Percentiles rank a stretch among this genome's conserved stretches.
These are phyloP conservation scores for Pseudomyrmex flavicornis DNA, from an alignment of 1,140 invertebrate genomes.

Conservation along the genomic window DNA sequence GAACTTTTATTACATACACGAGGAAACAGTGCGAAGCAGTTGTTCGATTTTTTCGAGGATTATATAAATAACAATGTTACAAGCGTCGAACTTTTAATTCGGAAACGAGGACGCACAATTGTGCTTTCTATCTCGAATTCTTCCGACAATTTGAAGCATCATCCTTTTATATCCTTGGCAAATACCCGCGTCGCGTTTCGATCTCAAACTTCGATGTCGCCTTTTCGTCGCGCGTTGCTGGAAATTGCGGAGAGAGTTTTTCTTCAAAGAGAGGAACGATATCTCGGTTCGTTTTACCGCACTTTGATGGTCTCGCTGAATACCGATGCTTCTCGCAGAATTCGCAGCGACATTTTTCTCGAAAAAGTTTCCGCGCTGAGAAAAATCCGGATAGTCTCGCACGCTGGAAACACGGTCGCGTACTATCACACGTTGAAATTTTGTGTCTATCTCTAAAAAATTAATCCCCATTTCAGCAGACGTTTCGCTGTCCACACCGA, in stretches of 20 bases:
- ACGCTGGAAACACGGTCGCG: no score
- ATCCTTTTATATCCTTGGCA: background rate
- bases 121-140: background rate
- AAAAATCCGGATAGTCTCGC: background rate
- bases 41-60: background rate
- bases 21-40: background rate
- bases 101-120: no score
- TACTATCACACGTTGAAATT: slow-evolving; percentile 33
- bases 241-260: slow-evolving; percentile 10
- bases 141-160: background rate
- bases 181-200: background rate
- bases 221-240: background rate
- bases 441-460: slow-evolving; percentile 4
- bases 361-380: background rate
- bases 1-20: no score
- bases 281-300: background rate
- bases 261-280: background rate
- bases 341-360: slow-evolving; percentile 8
- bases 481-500: background rate
- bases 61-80: background rate
- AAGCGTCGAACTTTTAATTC: background rate
- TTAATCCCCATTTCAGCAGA: slow-evolving; percentile 9
- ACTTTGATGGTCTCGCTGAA: slow-evolving; percentile 7
- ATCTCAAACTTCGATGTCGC: background rate
- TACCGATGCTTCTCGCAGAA: slow-evolving; percentile 6